Percentiles rank a stretch among this genome's conserved stretches.
Evolutionary conservation across 2,113 vertebrate species (phyloP).

Genomic region (Laticauda laticaudata): DNA sequence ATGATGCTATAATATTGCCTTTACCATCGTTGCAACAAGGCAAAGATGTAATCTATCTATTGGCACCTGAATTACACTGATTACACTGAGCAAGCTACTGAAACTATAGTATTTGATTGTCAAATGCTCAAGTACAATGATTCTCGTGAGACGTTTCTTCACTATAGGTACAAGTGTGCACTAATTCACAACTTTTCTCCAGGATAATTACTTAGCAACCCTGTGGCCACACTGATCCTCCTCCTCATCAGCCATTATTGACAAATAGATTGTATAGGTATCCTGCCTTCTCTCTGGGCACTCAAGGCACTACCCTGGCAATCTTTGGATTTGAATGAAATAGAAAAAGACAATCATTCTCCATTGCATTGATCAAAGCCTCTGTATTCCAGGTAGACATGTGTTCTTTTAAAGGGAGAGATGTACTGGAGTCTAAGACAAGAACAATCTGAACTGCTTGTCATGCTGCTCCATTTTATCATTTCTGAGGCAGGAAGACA

Average conservation of each 20-base stretch:
- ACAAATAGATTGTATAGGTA: neutral
- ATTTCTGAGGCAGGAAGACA: neutral
- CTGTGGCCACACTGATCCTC: neutral
- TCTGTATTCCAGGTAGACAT: neutral
- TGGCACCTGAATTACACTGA: conserved; percentile 33
- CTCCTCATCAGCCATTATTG: neutral
- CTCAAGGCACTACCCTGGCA: neutral
- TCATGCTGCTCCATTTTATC: neutral
- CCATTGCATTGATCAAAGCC: neutral
- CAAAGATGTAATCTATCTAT: neutral
- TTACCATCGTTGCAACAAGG: neutral
- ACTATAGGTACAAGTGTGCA: neutral
- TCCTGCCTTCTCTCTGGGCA: neutral
- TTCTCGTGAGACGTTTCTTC: neutral
- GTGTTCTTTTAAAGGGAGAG: neutral
- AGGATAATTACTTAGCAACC: neutral
- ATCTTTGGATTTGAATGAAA: conserved; percentile 10
- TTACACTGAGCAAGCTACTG: neutral
- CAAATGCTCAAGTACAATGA: neutral
- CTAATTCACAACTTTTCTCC: neutral
- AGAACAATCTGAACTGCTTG: fast-evolving
- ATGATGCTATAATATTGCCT: conserved; percentile 25
- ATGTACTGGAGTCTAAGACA: neutral
- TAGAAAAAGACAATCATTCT: conserved; percentile 18
- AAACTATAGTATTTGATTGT: neutral